Conservation (phyloP, 2,888 invertebrate species). For the Opisthograptis luteolata region DNA sequence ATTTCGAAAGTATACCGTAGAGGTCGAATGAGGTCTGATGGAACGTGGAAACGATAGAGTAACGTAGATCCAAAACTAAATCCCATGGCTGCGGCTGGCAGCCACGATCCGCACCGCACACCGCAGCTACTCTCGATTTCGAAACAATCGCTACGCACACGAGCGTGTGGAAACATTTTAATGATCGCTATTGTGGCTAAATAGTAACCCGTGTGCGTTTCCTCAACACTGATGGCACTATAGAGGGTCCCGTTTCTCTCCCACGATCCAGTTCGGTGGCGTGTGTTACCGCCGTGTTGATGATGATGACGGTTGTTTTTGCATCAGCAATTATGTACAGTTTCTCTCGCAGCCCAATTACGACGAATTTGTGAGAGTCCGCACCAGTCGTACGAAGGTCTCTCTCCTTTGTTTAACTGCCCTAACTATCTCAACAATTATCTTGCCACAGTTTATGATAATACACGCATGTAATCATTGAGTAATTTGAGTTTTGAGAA, state of each 20-base stretch:
- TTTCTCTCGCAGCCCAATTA: constrained; percentile 78
- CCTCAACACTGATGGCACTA: constrained; percentile 66
- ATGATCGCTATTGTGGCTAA: constrained; percentile 73
- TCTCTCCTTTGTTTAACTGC: constrained; percentile 68
- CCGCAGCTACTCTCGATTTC: constrained; percentile 75
- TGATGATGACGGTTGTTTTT: constrained; percentile 77
- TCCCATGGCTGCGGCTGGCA: constrained; percentile 43
- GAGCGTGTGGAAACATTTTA: constrained; percentile 75
- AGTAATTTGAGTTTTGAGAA: constrained; percentile 56
- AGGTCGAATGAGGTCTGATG: constrained; percentile 9
- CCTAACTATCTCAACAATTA: constrained; percentile 66
- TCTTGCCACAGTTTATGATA: constrained; percentile 56
- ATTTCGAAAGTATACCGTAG: constrained; percentile 5
- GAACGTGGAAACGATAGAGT: constrained; percentile 7
- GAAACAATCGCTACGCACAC: constrained; percentile 74
- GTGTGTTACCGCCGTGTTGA: constrained; percentile 75
- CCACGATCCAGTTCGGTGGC: constrained; percentile 78
- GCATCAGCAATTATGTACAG: constrained; percentile 81
- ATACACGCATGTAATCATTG: constrained; percentile 65
- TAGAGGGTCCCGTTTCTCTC: constrained; percentile 79
- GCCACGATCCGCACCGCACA: constrained; percentile 35
- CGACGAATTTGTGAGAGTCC: constrained; percentile 73
- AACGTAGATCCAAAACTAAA: constrained; percentile 29
- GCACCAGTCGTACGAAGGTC: constrained; percentile 58
- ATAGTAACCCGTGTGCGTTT: constrained; percentile 67